Evolutionary conservation across 2,888 invertebrate species (phyloP).

Genomic region (Spicauda simplicius): DNA sequence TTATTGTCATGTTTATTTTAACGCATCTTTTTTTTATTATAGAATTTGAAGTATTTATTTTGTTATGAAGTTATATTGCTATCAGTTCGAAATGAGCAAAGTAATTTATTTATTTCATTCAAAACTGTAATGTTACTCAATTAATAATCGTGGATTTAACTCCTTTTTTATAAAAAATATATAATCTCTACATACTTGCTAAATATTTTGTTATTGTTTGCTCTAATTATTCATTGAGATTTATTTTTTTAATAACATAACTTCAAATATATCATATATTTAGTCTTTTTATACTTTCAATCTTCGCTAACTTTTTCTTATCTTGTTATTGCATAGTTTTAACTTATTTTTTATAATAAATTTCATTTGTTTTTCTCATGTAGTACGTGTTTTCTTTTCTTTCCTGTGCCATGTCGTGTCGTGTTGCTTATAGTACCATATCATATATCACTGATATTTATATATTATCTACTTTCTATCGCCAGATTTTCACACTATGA

Average conservation of each 20-base stretch:
- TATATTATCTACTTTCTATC: background rate
- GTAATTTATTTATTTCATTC: too few species aligned
- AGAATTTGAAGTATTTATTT: conserved; percentile 23
- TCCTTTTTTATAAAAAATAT: too few species aligned
- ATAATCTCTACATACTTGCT: too few species aligned
- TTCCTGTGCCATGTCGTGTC: conserved; percentile 26
- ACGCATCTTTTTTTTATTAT: conserved; percentile 9
- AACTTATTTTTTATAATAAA: conserved; percentile 32
- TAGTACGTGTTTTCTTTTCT: conserved; percentile 37
- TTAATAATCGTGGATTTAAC: too few species aligned
- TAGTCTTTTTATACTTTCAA: background rate
- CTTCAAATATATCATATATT: background rate
- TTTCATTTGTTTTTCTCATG: conserved; percentile 34
- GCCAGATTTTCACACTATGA: background rate
- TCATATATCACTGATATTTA: background rate
- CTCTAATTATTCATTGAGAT: too few species aligned
- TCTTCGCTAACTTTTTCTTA: background rate
- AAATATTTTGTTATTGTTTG: too few species aligned
- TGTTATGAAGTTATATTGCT: background rate
- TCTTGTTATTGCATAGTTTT: background rate
- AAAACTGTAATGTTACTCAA: too few species aligned
- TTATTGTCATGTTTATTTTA: conserved; percentile 36
- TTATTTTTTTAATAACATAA: background rate
- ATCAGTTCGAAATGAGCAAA: background rate
- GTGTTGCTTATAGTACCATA: conserved; percentile 14